Base-by-base conservation (phyloP, 2,888 invertebrate species). In the Rhagium mordax region DNA sequence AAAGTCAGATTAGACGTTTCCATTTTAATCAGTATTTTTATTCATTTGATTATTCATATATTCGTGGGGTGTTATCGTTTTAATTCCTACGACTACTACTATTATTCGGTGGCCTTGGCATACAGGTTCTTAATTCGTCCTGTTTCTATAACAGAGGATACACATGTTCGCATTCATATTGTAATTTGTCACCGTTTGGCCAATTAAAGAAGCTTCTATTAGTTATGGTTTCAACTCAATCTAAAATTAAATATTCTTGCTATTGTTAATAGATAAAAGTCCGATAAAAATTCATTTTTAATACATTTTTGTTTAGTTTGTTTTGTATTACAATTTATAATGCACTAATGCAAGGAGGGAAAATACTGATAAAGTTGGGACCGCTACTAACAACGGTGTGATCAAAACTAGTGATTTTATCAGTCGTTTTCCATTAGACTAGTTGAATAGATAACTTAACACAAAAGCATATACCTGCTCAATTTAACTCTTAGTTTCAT, bases 1-100 rank as follows among this genome's bases (percentile, higher is more conserved):
- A 47, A 41, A 18, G 16, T 20, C 51, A 51, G 51, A 51, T 51
- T 51, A 51, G 18, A 51, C 51, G 33, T 33, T 33, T 59, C 59
- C 20, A 59, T 59, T 59, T 29, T 33, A 49, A 16, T 48, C 13
- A 49, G 15, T 6, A 7, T 51, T 64, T 48, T 47, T 62, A 47
- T 48, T 15, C 24, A 49, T 49, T 49, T 6, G 6, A 16, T n/a
- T 59, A 16, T 15, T 33, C 7, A 27, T 15, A 29, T 33, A 59
- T 16, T 59, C 29, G 7, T 5, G 29, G 33, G 18, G 16, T 29
- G 41, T 41, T 41, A 41, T n/a, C 13, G 41, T 41, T 41, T 41
- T 41, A 41, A 41, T 10, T 41, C 41, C n/a, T 41, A 1, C 3
- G n/a, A 41, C 41, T 41, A n/a, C n/a, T 33, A 33, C 10, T 41